A percentile compares a stretch with the other conserved stretches of the same genome.
phyloP scores from a whole-genome alignment of 2,888 invertebrate species.

The Gastrophysa polygoni region DNA sequence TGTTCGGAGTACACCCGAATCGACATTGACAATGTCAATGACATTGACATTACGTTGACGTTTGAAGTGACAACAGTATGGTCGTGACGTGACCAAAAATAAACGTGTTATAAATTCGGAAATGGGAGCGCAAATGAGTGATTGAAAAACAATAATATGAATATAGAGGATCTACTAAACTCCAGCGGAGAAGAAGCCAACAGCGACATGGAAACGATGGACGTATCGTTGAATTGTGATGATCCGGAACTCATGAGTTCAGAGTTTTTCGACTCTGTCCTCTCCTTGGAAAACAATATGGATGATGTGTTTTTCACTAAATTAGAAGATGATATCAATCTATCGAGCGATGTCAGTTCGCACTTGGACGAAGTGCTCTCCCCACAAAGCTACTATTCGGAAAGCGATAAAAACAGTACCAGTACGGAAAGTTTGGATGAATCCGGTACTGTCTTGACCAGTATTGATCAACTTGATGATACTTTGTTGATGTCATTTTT shows the following conservation, averaged over 20 bases:
- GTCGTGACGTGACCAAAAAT: slow-evolving; percentile 5
- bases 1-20: neutral
- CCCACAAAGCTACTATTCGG: slow-evolving; percentile 63
- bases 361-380: slow-evolving; percentile 52
- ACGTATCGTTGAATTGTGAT: slow-evolving; percentile 50
- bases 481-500: slow-evolving; percentile 46
- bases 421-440: slow-evolving; percentile 44
- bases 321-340: slow-evolving; percentile 50
- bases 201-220: slow-evolving; percentile 51
- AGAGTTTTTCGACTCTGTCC: slow-evolving; percentile 72
- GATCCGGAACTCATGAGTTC: slow-evolving; percentile 57
- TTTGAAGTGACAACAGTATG: neutral
- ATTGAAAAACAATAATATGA: slow-evolving; percentile 33
- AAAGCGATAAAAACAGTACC: slow-evolving; percentile 73
- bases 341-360: slow-evolving; percentile 50
- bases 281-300: slow-evolving; percentile 66
- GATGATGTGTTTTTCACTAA: slow-evolving; percentile 57
- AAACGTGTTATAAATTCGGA: slow-evolving; percentile 18
- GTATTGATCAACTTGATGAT: slow-evolving; percentile 44
- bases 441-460: slow-evolving; percentile 39
- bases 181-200: slow-evolving; percentile 46
- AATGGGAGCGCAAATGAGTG: slow-evolving; percentile 15
- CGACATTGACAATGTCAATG: neutral
- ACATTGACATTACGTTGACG: neutral
- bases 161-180: slow-evolving; percentile 43